Percentiles rank a stretch among this genome's conserved stretches.
Evolutionary conservation across 2,797 vertebrate species (phyloP).

Genomic region (Poecilia wingei): DNA sequence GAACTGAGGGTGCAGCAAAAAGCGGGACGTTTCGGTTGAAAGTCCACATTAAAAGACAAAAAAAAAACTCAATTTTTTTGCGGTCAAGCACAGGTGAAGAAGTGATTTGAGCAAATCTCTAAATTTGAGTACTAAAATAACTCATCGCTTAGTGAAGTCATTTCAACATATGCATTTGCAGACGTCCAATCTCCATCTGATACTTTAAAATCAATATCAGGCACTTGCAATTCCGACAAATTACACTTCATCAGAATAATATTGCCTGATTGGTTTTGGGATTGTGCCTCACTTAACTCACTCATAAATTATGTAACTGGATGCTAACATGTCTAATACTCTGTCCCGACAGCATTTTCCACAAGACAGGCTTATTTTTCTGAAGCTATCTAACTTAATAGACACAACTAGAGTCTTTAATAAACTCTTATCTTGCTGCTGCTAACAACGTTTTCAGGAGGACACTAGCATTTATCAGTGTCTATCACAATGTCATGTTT

Average conservation of each 20-base stretch:
- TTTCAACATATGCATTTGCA: background rate
- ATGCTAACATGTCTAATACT: background rate
- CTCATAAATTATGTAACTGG: background rate
- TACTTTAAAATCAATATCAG: background rate
- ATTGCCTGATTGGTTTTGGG: background rate
- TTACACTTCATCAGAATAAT: background rate
- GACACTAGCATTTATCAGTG: background rate
- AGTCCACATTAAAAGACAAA: conserved; percentile 20
- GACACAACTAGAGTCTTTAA: background rate
- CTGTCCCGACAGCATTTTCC: background rate
- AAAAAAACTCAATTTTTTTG: background rate
- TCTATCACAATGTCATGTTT: background rate
- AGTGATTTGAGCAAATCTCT: background rate
- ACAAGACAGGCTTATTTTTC: background rate
- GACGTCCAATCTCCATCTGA: background rate
- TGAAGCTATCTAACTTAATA: background rate
- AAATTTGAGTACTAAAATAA: background rate
- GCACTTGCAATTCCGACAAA: background rate
- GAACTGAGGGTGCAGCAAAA: conserved; percentile 32
- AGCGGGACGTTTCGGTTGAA: conserved; percentile 22
- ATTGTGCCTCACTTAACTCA: background rate
- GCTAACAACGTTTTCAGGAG: background rate
- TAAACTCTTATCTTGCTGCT: background rate
- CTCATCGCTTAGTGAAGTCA: background rate
- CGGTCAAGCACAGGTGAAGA: background rate